These are phyloP conservation scores for Pinctada fucata DNA, from an alignment of 2,888 invertebrate genomes.

Conservation along the genomic window DNA sequence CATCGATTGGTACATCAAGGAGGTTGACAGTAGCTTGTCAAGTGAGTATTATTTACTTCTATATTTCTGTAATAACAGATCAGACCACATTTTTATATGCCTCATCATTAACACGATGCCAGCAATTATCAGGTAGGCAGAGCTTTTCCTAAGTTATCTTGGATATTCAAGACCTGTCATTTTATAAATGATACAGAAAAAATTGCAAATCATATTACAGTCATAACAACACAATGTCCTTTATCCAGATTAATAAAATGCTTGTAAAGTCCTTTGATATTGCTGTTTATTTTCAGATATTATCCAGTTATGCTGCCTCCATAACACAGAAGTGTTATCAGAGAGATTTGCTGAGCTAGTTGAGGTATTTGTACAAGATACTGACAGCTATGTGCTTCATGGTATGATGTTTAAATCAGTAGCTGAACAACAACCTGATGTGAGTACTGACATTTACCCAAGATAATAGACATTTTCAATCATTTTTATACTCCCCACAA, in stretches of 20 bases:
- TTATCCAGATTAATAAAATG: too few relatives aligned
- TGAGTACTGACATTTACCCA: neutral
- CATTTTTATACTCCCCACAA: constrained; percentile 70
- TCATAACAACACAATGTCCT: too few relatives aligned
- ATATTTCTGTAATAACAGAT: neutral
- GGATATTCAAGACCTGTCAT: too few relatives aligned
- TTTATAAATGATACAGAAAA: too few relatives aligned
- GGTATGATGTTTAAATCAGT: neutral
- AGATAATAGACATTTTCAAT: too few relatives aligned
- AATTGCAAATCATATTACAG: too few relatives aligned
- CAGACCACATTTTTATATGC: too few relatives aligned
- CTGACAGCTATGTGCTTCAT: neutral
- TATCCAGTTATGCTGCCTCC: neutral
- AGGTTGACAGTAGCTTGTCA: neutral
- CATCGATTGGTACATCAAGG: neutral
- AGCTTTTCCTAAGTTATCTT: too few relatives aligned
- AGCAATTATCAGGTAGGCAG: too few relatives aligned
- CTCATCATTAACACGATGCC: too few relatives aligned
- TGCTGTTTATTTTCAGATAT: neutral
- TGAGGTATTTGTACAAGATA: neutral
- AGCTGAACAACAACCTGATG: neutral
- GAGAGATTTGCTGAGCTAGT: neutral
- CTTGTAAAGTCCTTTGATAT: too few relatives aligned
- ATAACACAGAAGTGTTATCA: neutral
- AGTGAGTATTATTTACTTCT: neutral